Evolutionary conservation across 2,113 vertebrate genomes (phyloP).

Genomic region (Hyla sarda): DNA sequence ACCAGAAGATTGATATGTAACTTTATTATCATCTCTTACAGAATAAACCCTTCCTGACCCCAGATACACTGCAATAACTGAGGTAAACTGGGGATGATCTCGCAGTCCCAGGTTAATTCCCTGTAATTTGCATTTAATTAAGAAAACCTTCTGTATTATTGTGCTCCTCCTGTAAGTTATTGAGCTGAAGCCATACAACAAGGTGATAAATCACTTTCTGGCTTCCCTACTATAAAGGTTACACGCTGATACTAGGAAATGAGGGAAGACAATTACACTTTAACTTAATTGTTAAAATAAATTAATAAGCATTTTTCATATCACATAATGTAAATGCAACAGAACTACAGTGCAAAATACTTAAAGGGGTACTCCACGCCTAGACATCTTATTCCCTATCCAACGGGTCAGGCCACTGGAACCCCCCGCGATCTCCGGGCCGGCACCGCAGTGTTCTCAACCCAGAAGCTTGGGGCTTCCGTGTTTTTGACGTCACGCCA

Average conservation of each 20-base stretch:
- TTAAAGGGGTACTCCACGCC: too few relatives aligned
- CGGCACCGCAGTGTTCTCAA: too few relatives aligned
- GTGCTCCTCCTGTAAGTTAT: not conserved
- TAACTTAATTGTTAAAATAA: not conserved
- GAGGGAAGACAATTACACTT: not conserved
- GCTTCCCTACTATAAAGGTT: not conserved
- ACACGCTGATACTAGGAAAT: not conserved
- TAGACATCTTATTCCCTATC: too few relatives aligned
- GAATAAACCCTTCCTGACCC: not conserved
- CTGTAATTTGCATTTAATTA: constrained; percentile 36
- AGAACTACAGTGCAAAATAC: too few relatives aligned
- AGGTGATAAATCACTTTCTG: constrained; percentile 12
- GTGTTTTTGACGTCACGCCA: too few relatives aligned
- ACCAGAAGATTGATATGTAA: not conserved
- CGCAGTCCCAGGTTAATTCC: constrained; percentile 14
- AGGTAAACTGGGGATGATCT: not conserved
- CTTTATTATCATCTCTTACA: not conserved
- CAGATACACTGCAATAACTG: not conserved
- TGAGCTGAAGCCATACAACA: not conserved
- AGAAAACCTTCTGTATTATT: not conserved
- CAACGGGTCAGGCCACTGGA: too few relatives aligned
- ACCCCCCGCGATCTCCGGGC: too few relatives aligned
- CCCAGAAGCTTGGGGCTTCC: too few relatives aligned
- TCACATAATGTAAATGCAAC: not conserved
- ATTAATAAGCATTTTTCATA: not conserved